phyloP scores from a whole-genome alignment of 1,140 invertebrate species.

The Heliothis subflexa region DNA sequence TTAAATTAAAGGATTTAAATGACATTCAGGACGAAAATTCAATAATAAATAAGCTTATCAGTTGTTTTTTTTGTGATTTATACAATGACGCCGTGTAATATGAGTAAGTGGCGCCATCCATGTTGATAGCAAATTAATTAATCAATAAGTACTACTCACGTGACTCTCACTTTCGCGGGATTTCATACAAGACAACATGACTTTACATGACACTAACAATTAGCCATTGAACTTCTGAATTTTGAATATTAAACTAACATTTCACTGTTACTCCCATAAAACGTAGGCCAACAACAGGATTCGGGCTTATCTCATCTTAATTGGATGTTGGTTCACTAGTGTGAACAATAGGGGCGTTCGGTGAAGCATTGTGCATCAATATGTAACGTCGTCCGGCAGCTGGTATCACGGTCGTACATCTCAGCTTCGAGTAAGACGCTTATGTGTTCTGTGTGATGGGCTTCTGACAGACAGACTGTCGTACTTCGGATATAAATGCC shows the following conservation, averaged over 20 bases:
- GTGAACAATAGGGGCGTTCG: slow-evolving; percentile 3
- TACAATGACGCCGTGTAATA: background rate
- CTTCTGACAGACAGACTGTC: background rate
- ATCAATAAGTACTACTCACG: slow-evolving; percentile 18
- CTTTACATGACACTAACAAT: background rate
- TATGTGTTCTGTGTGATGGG: background rate
- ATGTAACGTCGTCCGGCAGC: slow-evolving; percentile 1
- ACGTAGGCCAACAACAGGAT: slow-evolving; percentile 5
- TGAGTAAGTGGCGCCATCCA: background rate
- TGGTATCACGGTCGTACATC: slow-evolving; percentile 10
- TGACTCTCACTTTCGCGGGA: background rate
- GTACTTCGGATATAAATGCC: background rate
- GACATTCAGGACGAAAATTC: background rate
- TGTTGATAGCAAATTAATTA: slow-evolving; percentile 3
- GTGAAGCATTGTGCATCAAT: slow-evolving; percentile 22
- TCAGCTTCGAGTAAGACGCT: slow-evolving; percentile 24
- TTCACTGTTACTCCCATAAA: background rate
- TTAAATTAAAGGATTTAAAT: background rate
- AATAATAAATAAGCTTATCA: background rate
- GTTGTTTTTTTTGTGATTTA: background rate
- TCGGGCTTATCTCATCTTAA: slow-evolving; percentile 21
- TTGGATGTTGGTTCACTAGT: slow-evolving; percentile 20
- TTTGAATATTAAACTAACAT: background rate
- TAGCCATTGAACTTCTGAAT: background rate
- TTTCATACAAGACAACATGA: slow-evolving; percentile 1